Conservation (phyloP, 2,797 vertebrate species). For the Lithobates pipiens region DNA sequence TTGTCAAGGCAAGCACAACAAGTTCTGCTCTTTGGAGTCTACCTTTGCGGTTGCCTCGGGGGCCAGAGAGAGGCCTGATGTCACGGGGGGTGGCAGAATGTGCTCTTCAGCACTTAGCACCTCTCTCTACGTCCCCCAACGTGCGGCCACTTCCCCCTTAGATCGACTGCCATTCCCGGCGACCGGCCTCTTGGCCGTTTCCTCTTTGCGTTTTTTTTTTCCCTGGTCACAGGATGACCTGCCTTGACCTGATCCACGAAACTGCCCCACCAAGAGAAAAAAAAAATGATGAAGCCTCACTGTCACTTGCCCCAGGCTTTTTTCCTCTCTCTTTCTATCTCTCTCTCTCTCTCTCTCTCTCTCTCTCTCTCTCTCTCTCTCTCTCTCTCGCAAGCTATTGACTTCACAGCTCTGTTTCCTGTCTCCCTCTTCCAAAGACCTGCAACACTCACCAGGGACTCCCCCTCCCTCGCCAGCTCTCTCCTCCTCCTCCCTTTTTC, state of each 20-base stretch:
- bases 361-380: neutral
- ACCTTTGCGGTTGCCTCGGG: neutral
- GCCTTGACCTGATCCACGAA: neutral
- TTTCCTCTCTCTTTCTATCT: no score
- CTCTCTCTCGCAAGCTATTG: slow-evolving; percentile 10
- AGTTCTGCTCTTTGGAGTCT: neutral
- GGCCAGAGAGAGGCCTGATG: neutral
- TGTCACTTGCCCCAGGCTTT: slow-evolving; percentile 1
- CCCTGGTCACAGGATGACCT: neutral
- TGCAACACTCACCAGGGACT: slow-evolving; percentile 37
- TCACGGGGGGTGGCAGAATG: neutral
- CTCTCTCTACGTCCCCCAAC: neutral
- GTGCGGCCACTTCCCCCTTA: neutral
- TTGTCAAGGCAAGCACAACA: neutral
- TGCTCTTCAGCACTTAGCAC: neutral
- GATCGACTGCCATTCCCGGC: neutral
- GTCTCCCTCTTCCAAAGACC: slow-evolving; percentile 34
- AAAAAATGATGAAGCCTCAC: neutral
- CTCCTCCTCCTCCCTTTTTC: slow-evolving; percentile 2
- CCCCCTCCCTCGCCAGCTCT: neutral
- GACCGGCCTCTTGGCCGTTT: neutral
- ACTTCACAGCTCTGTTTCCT: slow-evolving; percentile 21
- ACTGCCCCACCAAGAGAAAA: neutral
- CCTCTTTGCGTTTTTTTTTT: neutral
- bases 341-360: no score